Evolutionary conservation across 2,888 invertebrate genomes (phyloP).

Genomic region (Phyllotreta cruciferae): DNA sequence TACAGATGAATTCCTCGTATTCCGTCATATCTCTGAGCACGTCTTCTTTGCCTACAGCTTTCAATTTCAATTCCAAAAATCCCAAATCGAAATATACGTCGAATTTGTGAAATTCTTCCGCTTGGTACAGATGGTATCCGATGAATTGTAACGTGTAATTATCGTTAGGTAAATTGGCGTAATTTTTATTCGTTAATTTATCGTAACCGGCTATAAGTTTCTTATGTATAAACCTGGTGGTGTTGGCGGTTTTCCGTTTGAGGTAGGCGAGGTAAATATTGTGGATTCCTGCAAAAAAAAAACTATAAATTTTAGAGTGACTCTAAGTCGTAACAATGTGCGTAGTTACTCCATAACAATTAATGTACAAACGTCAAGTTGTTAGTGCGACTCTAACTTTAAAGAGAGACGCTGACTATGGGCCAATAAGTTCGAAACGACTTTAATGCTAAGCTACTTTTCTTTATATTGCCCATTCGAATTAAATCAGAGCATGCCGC

Average conservation of each 20-base stretch:
- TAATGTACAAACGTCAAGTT: too few relatives aligned
- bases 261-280: slow-evolving; percentile 72
- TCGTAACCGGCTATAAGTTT: slow-evolving; percentile 68
- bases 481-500: too few relatives aligned
- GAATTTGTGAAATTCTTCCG: slow-evolving; percentile 65
- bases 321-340: too few relatives aligned
- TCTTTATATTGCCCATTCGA: too few relatives aligned
- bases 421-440: too few relatives aligned
- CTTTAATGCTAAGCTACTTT: too few relatives aligned
- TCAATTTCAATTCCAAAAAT: slow-evolving; percentile 75
- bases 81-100: slow-evolving; percentile 70
- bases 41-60: slow-evolving; percentile 73
- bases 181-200: slow-evolving; percentile 61
- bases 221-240: slow-evolving; percentile 64
- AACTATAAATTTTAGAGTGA: too few relatives aligned
- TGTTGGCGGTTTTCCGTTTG: slow-evolving; percentile 58
- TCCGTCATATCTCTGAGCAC: slow-evolving; percentile 71
- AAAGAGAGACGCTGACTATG: too few relatives aligned
- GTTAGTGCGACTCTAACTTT: too few relatives aligned
- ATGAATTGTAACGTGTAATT: slow-evolving; percentile 77
- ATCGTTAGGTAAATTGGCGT: slow-evolving; percentile 70
- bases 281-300: slow-evolving; percentile 63
- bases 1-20: slow-evolving; percentile 67
- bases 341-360: too few relatives aligned
- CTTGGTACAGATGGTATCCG: slow-evolving; percentile 72